phyloP scores from a whole-genome alignment of 2,113 vertebrate species.

The Rhynchomys soricoides region DNA sequence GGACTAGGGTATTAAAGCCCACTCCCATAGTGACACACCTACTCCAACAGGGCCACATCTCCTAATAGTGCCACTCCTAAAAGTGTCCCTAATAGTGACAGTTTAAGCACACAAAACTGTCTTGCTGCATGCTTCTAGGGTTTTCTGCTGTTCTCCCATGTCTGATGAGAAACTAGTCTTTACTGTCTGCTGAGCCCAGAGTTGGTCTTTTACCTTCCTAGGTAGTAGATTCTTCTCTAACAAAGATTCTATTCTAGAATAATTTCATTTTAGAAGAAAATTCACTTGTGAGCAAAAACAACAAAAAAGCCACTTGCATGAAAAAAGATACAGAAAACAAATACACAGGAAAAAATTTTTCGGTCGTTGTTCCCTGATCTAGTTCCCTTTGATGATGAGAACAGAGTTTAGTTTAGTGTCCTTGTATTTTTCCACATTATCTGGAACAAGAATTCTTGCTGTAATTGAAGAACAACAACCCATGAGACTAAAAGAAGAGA shows the following conservation, averaged over 20 bases:
- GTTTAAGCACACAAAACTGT: fast-evolving
- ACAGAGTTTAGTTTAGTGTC: background rate
- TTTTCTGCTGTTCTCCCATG: background rate
- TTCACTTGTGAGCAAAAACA: background rate
- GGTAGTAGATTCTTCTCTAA: background rate
- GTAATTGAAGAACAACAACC: conserved; percentile 12
- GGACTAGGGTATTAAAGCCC: too few relatives aligned
- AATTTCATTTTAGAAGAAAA: conserved; percentile 41
- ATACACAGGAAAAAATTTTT: background rate
- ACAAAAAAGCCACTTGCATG: background rate
- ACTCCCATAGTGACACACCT: too few relatives aligned
- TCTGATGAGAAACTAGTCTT: background rate
- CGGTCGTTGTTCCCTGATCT: background rate
- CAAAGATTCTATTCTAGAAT: background rate
- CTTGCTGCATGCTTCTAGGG: fast-evolving
- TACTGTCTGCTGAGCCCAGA: background rate
- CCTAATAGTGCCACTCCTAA: too few relatives aligned
- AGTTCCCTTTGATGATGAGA: background rate
- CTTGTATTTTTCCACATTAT: background rate
- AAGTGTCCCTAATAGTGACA: too few relatives aligned
- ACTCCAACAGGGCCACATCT: too few relatives aligned
- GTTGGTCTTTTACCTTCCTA: too few relatives aligned
- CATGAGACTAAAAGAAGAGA: background rate
- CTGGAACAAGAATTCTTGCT: background rate
- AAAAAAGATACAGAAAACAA: conserved; percentile 32